Evolutionary conservation across 2,113 vertebrate genomes (phyloP).

Genomic region (Corynorhinus townsendii): DNA sequence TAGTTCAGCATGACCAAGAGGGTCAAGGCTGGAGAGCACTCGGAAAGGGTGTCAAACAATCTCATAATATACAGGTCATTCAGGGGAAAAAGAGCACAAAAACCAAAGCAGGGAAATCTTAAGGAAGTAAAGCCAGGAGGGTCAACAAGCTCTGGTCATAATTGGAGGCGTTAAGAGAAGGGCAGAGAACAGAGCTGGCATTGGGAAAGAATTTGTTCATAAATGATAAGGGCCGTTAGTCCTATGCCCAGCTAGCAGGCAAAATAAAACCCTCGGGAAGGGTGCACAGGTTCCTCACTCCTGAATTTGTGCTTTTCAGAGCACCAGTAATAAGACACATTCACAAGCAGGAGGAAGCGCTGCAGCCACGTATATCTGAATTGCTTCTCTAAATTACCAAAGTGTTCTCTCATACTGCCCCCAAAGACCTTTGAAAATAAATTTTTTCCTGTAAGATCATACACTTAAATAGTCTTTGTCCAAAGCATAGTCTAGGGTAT

Average conservation of each 20-base stretch:
- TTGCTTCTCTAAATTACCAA: slow-evolving; percentile 1
- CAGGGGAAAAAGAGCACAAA: not conserved
- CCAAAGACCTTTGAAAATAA: slow-evolving; percentile 31
- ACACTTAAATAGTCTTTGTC: slow-evolving; percentile 39
- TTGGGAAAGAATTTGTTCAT: not conserved
- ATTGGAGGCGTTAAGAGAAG: slow-evolving; percentile 20
- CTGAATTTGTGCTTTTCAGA: slow-evolving; percentile 3
- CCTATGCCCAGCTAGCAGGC: not conserved
- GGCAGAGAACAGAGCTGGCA: not conserved
- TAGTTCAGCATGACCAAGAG: not conserved
- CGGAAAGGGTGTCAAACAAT: not conserved
- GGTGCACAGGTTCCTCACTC: not conserved
- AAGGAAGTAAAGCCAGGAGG: not conserved
- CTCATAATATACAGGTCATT: not conserved
- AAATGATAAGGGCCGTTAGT: slow-evolving; percentile 27
- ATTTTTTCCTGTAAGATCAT: slow-evolving; percentile 41
- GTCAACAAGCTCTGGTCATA: not conserved
- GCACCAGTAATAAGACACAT: slow-evolving; percentile 25
- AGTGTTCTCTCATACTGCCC: not conserved
- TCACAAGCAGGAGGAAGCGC: not conserved
- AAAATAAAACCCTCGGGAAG: not conserved
- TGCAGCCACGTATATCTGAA: not conserved
- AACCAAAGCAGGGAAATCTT: not conserved
- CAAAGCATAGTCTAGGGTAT: not conserved
- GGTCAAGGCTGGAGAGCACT: not conserved